phyloP scores from a whole-genome alignment of 1,140 invertebrate species.

The Bombus waltoni region DNA sequence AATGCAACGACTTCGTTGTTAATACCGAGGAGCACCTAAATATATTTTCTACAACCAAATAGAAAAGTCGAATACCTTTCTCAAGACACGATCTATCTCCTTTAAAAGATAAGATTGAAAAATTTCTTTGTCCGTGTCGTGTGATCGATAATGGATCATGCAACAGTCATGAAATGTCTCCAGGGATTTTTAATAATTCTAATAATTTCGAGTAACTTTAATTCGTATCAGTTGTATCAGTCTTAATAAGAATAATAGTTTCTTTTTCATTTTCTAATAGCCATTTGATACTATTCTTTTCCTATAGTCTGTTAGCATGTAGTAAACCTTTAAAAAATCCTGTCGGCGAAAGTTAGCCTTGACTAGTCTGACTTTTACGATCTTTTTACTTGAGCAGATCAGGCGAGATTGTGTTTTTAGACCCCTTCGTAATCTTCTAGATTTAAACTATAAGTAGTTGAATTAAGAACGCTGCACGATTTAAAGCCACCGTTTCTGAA shows the following conservation, averaged over 20 bases:
- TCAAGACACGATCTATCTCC: neutral
- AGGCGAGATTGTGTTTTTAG: neutral
- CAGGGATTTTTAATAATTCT: neutral
- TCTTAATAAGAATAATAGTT: no score
- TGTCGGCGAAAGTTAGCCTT: neutral
- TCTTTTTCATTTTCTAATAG: neutral
- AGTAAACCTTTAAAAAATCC: neutral
- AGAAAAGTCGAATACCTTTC: neutral
- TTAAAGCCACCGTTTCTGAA: neutral
- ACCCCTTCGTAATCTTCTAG: neutral
- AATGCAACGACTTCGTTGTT: slow-evolving; percentile 27
- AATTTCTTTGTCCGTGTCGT: neutral
- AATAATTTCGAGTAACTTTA: neutral
- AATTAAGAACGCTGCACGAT: neutral
- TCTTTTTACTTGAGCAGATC: neutral
- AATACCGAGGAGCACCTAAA: neutral
- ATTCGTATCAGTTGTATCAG: no score
- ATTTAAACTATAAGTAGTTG: neutral
- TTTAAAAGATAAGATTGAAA: neutral
- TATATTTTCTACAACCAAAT: neutral
- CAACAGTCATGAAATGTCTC: neutral
- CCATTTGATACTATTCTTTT: neutral
- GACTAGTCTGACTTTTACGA: neutral
- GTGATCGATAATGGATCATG: no score
- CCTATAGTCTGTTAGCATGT: neutral